A percentile compares a stretch with the other conserved stretches of the same genome.
Conservation (phyloP, 2,113 vertebrate species). For the Hippocampus comes region DNA sequence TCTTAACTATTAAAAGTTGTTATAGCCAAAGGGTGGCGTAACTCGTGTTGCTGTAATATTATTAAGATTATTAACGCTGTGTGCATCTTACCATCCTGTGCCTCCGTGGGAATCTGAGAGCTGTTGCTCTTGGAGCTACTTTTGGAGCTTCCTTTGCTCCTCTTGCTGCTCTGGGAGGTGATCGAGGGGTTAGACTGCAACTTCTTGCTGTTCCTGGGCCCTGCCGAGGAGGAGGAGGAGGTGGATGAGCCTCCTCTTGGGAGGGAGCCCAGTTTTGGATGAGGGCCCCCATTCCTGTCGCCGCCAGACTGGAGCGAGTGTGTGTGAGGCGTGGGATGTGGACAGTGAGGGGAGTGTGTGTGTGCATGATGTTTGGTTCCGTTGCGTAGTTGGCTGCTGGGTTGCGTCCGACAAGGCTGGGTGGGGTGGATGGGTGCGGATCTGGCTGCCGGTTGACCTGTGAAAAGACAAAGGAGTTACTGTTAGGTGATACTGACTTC, state of each 20-base stretch:
- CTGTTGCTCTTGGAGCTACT: conserved; percentile 85
- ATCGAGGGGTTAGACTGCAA: conserved; percentile 86
- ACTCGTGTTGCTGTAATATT: neutral
- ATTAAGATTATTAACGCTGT: neutral
- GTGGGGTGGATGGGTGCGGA: conserved; percentile 54
- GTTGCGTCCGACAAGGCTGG: conserved; percentile 56
- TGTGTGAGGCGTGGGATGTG: conserved; percentile 48
- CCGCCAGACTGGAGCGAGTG: conserved; percentile 51
- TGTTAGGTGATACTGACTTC: conserved; percentile 2
- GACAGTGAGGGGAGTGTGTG: conserved; percentile 52
- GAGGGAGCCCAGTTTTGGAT: conserved; percentile 65
- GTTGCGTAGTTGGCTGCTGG: conserved; percentile 69
- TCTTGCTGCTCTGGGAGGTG: conserved; percentile 89
- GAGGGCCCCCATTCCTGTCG: conserved; percentile 59
- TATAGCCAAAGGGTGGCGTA: neutral
- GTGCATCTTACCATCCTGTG: conserved; percentile 82
- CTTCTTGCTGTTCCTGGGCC: conserved; percentile 76
- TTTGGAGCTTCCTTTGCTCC: conserved; percentile 87
- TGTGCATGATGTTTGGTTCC: conserved; percentile 64
- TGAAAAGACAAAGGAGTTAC: conserved; percentile 8
- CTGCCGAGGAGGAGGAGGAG: conserved; percentile 65
- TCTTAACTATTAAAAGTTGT: neutral
- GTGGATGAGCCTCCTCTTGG: conserved; percentile 67
- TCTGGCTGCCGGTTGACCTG: conserved; percentile 73
- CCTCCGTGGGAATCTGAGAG: conserved; percentile 89